phyloP scores from a whole-genome alignment of 2,888 invertebrate genomes.

The Polia nebulosa region DNA sequence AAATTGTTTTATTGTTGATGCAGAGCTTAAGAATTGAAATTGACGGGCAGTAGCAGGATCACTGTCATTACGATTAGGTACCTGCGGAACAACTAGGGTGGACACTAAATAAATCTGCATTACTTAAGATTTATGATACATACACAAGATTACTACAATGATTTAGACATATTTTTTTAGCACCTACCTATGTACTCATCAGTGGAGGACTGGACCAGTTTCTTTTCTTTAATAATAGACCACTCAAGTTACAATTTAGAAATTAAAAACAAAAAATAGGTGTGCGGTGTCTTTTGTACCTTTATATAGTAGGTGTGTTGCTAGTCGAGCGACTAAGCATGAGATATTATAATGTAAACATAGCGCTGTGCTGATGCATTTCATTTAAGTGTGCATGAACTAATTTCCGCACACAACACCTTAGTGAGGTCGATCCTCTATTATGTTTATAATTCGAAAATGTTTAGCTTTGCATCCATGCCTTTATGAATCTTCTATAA shows the following conservation, averaged over 20 bases:
- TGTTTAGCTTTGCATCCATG: conserved; percentile 41
- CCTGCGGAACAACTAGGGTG: conserved; percentile 28
- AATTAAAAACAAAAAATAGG: conserved; percentile 62
- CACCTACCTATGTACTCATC: conserved; percentile 30
- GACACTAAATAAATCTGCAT: conserved; percentile 63
- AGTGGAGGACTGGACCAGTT: too few species aligned
- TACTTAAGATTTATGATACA: conserved; percentile 44
- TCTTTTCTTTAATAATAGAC: conserved; percentile 47
- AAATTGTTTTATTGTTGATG: conserved; percentile 45
- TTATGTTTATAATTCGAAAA: conserved; percentile 30
- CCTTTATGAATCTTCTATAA: conserved; percentile 70
- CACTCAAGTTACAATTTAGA: conserved; percentile 75
- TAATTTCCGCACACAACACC: conserved; percentile 44
- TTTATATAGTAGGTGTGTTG: conserved; percentile 3
- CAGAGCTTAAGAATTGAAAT: conserved; percentile 59
- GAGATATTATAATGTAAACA: conserved; percentile 40
- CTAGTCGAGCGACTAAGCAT: neutral
- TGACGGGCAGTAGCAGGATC: conserved; percentile 47
- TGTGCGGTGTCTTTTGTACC: neutral
- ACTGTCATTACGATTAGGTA: conserved; percentile 47
- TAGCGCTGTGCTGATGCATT: conserved; percentile 27
- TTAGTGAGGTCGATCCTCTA: conserved; percentile 29
- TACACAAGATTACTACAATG: conserved; percentile 17
- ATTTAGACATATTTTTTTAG: conserved; percentile 34
- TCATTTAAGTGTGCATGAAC: conserved; percentile 30